Conservation (phyloP, 2,888 invertebrate species). For the Cecidostiba fungosa region DNA sequence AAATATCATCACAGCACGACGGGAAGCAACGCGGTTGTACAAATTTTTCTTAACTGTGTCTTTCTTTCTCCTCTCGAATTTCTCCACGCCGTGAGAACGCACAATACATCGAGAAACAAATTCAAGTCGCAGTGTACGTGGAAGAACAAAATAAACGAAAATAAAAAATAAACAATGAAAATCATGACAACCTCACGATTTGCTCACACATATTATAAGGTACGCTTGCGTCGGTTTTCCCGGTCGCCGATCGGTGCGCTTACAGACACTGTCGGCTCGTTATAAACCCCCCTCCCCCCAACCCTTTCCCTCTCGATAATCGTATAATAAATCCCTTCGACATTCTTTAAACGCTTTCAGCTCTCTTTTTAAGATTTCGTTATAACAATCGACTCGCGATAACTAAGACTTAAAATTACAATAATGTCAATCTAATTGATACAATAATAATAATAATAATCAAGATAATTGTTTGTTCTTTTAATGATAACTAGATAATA, state of each 20-base stretch:
- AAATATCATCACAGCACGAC: conserved; percentile 63
- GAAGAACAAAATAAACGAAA: conserved; percentile 4
- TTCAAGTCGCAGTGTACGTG: conserved; percentile 12
- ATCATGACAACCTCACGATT: neutral
- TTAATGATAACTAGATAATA: conserved; percentile 36
- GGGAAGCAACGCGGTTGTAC: conserved; percentile 60
- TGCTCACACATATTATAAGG: neutral
- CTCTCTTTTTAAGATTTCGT: neutral
- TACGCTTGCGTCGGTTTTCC: conserved; percentile 35
- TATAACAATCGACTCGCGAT: conserved; percentile 59
- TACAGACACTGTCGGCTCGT: conserved; percentile 55
- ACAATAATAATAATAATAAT: conserved; percentile 46
- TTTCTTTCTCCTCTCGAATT: neutral
- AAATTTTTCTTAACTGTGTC: conserved; percentile 28
- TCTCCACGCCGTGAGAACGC: conserved; percentile 13
- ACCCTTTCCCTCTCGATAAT: neutral
- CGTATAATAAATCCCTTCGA: neutral
- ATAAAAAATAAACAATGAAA: neutral
- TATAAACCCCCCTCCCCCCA: neutral
- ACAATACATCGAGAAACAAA: neutral
- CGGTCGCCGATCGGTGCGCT: conserved; percentile 54
- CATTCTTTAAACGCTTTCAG: conserved; percentile 11
- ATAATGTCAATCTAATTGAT: conserved; percentile 50
- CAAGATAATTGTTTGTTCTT: conserved; percentile 24
- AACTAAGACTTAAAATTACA: conserved; percentile 52